Percentiles rank a stretch among this genome's conserved stretches.
Conservation (phyloP, 2,888 invertebrate species). For the Homarus gammarus region DNA sequence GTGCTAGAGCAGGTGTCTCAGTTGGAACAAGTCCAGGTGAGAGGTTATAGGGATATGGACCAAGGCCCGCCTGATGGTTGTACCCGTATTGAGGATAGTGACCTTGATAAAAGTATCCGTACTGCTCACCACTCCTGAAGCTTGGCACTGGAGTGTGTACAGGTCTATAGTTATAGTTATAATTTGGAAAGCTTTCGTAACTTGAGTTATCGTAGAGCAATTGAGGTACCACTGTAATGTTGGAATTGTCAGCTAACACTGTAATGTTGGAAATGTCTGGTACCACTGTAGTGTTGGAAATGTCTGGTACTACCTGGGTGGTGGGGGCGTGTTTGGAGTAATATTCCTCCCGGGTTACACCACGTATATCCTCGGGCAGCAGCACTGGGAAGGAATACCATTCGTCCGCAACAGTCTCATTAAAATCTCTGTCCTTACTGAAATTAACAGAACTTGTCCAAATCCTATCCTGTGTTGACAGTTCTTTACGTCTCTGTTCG, state of each 20-base stretch:
- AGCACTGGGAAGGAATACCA: not conserved
- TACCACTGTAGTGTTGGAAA: not conserved
- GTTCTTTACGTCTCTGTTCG: not conserved
- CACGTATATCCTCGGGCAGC: not conserved
- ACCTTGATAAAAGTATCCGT: slow-evolving; percentile 8
- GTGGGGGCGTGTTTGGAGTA: not conserved
- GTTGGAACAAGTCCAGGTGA: not conserved
- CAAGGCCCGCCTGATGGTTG: not conserved
- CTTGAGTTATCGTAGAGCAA: not conserved
- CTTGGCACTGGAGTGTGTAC: not conserved
- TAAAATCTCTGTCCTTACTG: not conserved
- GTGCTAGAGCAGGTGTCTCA: not conserved
- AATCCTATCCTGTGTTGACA: not conserved
- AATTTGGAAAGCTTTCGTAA: not conserved
- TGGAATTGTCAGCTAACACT: not conserved
- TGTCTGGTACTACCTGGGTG: not conserved
- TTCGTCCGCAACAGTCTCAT: not conserved
- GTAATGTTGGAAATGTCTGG: not conserved
- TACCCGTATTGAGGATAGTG: slow-evolving; percentile 15
- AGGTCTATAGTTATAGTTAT: not conserved
- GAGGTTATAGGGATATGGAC: not conserved
- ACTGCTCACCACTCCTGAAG: not conserved
- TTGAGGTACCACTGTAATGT: not conserved
- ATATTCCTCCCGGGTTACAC: not conserved
- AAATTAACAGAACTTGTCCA: not conserved